phyloP scores from a whole-genome alignment of 1,140 invertebrate genomes.

The Diuraphis noxia region DNA sequence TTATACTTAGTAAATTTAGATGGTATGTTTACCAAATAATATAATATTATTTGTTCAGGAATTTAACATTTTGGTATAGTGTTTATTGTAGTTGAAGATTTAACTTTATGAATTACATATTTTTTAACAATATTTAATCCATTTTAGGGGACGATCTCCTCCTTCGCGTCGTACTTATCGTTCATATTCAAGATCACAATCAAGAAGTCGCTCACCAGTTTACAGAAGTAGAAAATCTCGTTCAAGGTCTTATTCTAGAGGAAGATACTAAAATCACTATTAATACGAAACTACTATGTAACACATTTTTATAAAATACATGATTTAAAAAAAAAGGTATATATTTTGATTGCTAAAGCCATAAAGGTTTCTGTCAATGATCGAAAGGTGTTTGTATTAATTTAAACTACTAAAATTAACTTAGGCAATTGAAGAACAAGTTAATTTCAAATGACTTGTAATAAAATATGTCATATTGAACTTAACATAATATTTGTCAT shows the following conservation, averaged over 20 bases:
- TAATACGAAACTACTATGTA: not conserved
- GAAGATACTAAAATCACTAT: constrained; percentile 20
- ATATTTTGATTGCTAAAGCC: not conserved
- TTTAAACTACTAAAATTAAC: too few relatives aligned
- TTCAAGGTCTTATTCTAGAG: constrained; percentile 41
- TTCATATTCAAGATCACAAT: constrained; percentile 37
- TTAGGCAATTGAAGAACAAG: too few relatives aligned
- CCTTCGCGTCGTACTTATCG: constrained; percentile 30
- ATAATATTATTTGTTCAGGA: not conserved
- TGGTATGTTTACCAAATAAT: not conserved
- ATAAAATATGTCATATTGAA: too few relatives aligned
- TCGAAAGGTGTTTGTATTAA: too few relatives aligned
- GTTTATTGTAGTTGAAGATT: not conserved
- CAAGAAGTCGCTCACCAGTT: constrained; percentile 47
- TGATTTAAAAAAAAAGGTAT: too few relatives aligned
- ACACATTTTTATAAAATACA: not conserved
- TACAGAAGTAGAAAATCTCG: constrained; percentile 48
- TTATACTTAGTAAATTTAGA: not conserved
- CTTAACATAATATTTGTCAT: too few relatives aligned
- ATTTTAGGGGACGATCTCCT: constrained; percentile 35
- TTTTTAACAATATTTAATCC: not conserved
- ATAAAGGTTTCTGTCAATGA: not conserved
- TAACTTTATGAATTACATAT: not conserved
- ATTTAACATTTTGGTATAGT: not conserved
- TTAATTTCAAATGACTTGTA: too few relatives aligned